Conservation (phyloP, 2,888 invertebrate genomes). For the Drosophila lutescens region DNA sequence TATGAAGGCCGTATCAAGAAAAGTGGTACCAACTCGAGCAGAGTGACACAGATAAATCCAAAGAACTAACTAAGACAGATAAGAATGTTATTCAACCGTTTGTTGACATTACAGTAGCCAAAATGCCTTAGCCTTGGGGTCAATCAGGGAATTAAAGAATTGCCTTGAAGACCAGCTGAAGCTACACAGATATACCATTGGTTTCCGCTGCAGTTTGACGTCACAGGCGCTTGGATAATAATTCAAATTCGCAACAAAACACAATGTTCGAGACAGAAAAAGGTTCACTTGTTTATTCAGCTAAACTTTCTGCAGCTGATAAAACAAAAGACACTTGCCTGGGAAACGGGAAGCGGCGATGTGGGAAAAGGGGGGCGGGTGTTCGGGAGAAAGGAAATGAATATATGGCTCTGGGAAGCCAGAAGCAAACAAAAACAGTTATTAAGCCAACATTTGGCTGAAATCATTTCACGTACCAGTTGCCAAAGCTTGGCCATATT, state of each 20-base stretch:
- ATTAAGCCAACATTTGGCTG: conserved; percentile 35
- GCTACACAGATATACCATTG: not conserved
- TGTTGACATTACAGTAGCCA: conserved; percentile 6
- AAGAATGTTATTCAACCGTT: conserved; percentile 19
- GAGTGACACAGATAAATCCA: conserved; percentile 41
- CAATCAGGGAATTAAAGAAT: not conserved
- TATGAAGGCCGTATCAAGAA: conserved; percentile 25
- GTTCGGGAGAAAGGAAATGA: conserved; percentile 20
- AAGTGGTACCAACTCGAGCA: conserved; percentile 6
- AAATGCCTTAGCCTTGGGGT: conserved; percentile 19
- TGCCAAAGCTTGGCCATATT: conserved; percentile 38
- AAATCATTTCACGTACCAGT: conserved; percentile 33
- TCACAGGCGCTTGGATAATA: conserved; percentile 23
- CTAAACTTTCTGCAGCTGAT: conserved; percentile 42
- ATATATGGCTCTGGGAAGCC: conserved; percentile 43
- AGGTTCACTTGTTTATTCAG: conserved; percentile 16
- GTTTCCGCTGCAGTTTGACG: conserved; percentile 13
- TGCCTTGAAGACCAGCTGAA: not conserved
- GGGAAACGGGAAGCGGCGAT: conserved; percentile 3
- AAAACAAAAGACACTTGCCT: conserved; percentile 38
- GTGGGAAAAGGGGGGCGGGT: not conserved
- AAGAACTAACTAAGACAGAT: conserved; percentile 2
- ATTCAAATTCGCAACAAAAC: conserved; percentile 5
- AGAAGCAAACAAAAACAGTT: conserved; percentile 43
- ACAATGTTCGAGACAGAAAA: not conserved